A percentile compares a stretch with the other conserved stretches of the same genome.
Evolutionary conservation across 2,113 vertebrate genomes (phyloP).

Genomic region (Silurus glanis): DNA sequence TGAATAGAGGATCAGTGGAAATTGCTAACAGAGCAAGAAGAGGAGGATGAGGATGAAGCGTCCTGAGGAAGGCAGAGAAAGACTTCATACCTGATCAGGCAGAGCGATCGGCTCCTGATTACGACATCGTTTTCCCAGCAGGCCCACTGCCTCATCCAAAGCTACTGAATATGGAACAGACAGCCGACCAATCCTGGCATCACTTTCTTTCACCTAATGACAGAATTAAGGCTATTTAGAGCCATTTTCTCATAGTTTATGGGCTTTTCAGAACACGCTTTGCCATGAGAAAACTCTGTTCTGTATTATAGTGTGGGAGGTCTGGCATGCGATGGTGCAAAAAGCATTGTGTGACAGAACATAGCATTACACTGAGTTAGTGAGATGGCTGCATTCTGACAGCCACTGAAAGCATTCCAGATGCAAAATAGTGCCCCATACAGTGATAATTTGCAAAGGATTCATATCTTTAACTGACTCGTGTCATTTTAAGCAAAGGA

Average conservation of each 20-base stretch:
- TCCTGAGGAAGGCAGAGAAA: slow-evolving; percentile 50
- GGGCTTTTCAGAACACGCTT: slow-evolving; percentile 65
- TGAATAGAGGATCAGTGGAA: slow-evolving; percentile 84
- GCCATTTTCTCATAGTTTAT: slow-evolving; percentile 85
- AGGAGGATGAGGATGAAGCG: slow-evolving; percentile 51
- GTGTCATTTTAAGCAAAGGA: not conserved
- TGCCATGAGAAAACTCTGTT: slow-evolving; percentile 56
- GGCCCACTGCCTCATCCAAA: slow-evolving; percentile 87
- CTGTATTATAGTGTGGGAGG: slow-evolving; percentile 74
- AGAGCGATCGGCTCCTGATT: slow-evolving; percentile 96
- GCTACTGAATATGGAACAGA: slow-evolving; percentile 93
- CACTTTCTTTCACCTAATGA: slow-evolving; percentile 90
- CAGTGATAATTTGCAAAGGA: slow-evolving; percentile 3
- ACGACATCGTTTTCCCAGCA: slow-evolving; percentile 99
- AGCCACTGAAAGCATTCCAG: slow-evolving; percentile 22
- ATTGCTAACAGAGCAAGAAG: slow-evolving; percentile 77
- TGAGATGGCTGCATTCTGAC: slow-evolving; percentile 43
- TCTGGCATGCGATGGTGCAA: slow-evolving; percentile 69
- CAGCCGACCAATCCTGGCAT: slow-evolving; percentile 86
- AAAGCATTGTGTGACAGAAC: slow-evolving; percentile 74
- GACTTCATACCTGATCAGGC: slow-evolving; percentile 85
- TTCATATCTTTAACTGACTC: slow-evolving; percentile 7
- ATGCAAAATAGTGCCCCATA: slow-evolving; percentile 2
- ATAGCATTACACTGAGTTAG: slow-evolving; percentile 66
- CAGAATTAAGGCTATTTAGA: slow-evolving; percentile 99